Evolutionary conservation across 2,888 invertebrate species (phyloP).

Genomic region (Scrobipalpa costella): DNA sequence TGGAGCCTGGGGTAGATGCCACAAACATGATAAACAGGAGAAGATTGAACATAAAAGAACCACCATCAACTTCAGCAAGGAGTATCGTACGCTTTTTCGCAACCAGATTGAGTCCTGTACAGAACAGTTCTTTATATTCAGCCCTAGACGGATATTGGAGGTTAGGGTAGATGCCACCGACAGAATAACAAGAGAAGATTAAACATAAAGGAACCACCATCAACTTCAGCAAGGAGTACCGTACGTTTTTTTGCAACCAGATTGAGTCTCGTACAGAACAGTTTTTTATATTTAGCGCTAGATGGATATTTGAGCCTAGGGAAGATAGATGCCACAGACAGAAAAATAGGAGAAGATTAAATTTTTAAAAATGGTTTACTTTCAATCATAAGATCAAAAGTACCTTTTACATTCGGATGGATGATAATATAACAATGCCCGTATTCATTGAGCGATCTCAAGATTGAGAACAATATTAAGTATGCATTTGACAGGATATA

Average conservation of each 20-base stretch:
- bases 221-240: neutral
- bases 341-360: neutral
- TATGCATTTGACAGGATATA: too few relatives aligned
- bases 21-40: neutral
- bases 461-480: too few relatives aligned
- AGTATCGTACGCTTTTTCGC: neutral
- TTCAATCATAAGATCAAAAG: too few relatives aligned
- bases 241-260: neutral
- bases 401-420: too few relatives aligned
- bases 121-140: slow-evolving; percentile 11
- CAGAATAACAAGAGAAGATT: neutral
- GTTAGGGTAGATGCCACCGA: neutral
- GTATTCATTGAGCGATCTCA: too few relatives aligned
- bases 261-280: neutral
- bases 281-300: slow-evolving; percentile 4
- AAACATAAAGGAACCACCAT: neutral
- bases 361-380: neutral
- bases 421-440: too few relatives aligned
- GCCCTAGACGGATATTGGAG: slow-evolving; percentile 14
- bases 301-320: slow-evolving; percentile 8
- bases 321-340: neutral
- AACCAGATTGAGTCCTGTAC: neutral
- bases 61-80: neutral
- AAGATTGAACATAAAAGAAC: neutral
- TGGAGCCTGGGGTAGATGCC: slow-evolving; percentile 1